Percentiles rank a stretch among this genome's conserved stretches.
Conservation (phyloP, 2,888 invertebrate genomes). For the Cheiracanthium punctorium region DNA sequence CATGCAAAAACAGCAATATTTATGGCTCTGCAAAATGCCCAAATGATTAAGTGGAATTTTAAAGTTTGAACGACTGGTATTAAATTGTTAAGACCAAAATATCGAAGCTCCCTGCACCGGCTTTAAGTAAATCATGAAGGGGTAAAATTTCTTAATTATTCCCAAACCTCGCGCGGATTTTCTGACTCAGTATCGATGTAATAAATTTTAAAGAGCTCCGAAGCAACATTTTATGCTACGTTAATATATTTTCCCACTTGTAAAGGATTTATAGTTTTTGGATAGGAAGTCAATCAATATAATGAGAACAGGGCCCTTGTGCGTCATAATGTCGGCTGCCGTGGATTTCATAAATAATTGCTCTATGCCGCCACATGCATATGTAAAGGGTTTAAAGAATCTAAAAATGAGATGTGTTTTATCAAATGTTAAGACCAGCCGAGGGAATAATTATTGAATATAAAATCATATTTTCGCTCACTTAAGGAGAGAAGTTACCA, state of each 20-base stretch:
- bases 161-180: neutral
- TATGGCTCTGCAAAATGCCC: no score
- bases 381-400: neutral
- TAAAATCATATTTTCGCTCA: no score
- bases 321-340: slow-evolving; percentile 19
- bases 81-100: neutral
- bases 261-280: slow-evolving; percentile 4
- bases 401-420: no score
- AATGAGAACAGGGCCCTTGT: slow-evolving; percentile 28
- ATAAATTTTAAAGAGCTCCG: neutral
- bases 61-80: neutral
- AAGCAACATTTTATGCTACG: slow-evolving; percentile 15
- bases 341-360: neutral
- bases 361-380: neutral
- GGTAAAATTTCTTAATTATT: neutral
- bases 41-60: neutral
- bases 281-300: slow-evolving; percentile 14
- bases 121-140: neutral
- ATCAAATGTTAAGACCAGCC: no score
- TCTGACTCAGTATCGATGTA: neutral
- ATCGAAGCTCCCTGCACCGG: neutral
- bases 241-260: slow-evolving; percentile 11
- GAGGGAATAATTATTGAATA: no score
- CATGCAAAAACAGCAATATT: no score
- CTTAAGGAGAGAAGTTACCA: no score